Base-by-base conservation (phyloP, 2,113 vertebrate genomes). In the Nothocercus nigrocapillus region DNA sequence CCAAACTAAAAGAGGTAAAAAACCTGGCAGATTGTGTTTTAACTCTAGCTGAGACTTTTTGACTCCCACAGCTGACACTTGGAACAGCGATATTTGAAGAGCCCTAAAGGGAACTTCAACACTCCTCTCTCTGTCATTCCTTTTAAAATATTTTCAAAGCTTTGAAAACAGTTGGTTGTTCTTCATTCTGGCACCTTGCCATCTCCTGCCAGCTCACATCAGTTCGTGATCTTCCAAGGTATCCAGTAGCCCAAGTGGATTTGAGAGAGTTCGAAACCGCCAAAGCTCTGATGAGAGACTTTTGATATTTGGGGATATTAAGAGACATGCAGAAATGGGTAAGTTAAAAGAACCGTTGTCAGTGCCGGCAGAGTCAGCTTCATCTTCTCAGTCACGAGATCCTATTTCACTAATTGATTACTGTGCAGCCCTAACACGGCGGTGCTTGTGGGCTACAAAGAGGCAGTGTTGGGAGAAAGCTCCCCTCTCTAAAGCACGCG, bases 111-210 rank as follows among this genome's bases (percentile, higher is more conserved):
- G 88, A 96, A 95, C 88, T 85, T 75, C 91, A 95, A 59, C 94
- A 75, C 85, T 94, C 67, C 91, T 61, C 85, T 93, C 82, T 91
- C 92, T 95, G 83, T 94, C 86, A 79, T 92, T 95, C 75, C 85
- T 75, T 96, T 97, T 93, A 90, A 94, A 97, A 89, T 82, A 86
- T 94, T 94, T 93, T 96, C 95, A 97, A 97, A 97, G 96, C 94
- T 96, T 96, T 97, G 94, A 94, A 94, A 97, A 95, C 77, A 85
- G 92, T 83, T 10, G 6, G 90, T 66, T 93, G 89, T 94, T 96
- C 95, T 94, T 94, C 64, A 0, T 69, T 78, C 87, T 97, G 96
- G 95, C 95, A 94, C 56, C 14, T 66, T 0, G 68, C 91, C 97
- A 95, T 49, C 76, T 89, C 85, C 94, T 95, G 95, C 85, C 11